Evolutionary conservation across 2,113 vertebrate species (phyloP).

Genomic region (Megalops atlanticus): DNA sequence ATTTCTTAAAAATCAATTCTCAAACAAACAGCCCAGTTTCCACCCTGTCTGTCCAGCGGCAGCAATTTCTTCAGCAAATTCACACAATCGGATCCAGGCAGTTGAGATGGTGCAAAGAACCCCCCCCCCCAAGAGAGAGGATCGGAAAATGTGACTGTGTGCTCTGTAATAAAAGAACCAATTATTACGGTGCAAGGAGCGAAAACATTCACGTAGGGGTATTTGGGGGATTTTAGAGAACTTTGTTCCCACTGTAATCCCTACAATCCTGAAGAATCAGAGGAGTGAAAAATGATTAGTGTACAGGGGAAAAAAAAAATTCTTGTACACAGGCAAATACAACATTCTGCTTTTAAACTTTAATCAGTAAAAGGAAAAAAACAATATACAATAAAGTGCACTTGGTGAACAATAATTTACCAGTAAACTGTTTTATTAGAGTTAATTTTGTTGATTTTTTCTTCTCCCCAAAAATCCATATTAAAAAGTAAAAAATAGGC

Average conservation of each 20-base stretch:
- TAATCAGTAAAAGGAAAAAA: not conserved
- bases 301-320: not conserved
- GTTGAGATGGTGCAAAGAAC: not conserved
- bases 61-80: not conserved
- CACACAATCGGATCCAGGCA: not conserved
- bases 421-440: not conserved
- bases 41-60: not conserved
- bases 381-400: not conserved
- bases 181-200: not conserved
- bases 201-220: no score
- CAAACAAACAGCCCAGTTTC: not conserved
- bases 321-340: not conserved
- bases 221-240: no score
- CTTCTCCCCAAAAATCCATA: not conserved
- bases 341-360: not conserved
- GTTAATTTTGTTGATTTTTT: slow-evolving; percentile 1
- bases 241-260: not conserved
- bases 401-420: not conserved
- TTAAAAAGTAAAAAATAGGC: not conserved
- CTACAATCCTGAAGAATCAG: not conserved
- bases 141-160: not conserved
- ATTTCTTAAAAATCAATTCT: not conserved
- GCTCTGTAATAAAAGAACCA: not conserved
- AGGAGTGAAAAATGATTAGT: not conserved
- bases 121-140: not conserved